Percentiles rank a stretch among this genome's conserved stretches.
Evolutionary conservation across 2,113 vertebrate genomes (phyloP).

Genomic region (Mixornis gularis): DNA sequence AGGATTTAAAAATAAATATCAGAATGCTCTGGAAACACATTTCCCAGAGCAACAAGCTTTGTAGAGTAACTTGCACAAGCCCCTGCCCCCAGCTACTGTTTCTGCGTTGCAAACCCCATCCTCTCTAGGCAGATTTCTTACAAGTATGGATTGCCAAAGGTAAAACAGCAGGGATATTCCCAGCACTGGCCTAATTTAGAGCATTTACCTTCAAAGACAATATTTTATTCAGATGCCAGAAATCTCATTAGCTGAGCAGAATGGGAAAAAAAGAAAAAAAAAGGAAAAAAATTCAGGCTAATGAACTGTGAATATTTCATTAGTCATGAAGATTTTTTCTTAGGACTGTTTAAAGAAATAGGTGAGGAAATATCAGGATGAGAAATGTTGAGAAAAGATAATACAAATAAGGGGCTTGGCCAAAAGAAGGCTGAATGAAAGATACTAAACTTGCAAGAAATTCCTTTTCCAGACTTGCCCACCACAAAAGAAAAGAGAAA

Average conservation of each 20-base stretch:
- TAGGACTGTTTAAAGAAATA: not conserved
- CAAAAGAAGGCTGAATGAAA: not conserved
- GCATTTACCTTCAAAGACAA: not conserved
- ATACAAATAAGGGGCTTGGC: not conserved
- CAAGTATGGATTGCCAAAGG: not conserved
- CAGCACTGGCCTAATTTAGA: not conserved
- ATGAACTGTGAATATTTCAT: not conserved
- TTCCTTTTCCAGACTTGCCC: not conserved
- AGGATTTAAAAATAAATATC: not conserved
- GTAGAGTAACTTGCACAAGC: not conserved
- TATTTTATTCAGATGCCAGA: not conserved
- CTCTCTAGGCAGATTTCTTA: not conserved
- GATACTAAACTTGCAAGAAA: not conserved
- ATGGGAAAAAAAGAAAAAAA: rapidly evolving
- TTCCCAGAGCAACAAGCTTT: not conserved
- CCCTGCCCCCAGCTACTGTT: not conserved
- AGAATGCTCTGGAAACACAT: not conserved
- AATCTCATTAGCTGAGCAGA: not conserved
- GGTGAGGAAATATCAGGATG: not conserved
- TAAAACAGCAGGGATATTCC: not conserved
- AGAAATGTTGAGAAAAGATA: not conserved
- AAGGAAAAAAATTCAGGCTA: not conserved
- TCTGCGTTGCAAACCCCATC: not conserved
- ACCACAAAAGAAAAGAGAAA: not conserved
- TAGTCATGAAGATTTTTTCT: not conserved